Evolutionary conservation across 2,797 vertebrate species (phyloP), one percentile per base, ranked within the genome.

Genomic region (Rachycentron canadum): DNA sequence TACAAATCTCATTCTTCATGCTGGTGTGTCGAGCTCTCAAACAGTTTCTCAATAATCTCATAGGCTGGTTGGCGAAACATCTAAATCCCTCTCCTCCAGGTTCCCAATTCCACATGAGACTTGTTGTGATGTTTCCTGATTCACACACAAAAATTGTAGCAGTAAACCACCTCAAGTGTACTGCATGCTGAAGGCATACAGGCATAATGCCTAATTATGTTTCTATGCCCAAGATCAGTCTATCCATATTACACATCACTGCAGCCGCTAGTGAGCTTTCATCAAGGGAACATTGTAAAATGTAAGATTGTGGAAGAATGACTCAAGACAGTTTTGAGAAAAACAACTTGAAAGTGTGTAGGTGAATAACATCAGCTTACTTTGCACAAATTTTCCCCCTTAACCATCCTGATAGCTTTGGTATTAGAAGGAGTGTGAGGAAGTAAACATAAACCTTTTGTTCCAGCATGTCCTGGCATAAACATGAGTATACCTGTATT

Each of bases 1-100:
- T 89, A 88, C 77, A 90, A 92, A 92, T 92, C 84, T 75, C 65
- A 89, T 91, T 90, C 78, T 90, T 90, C 86, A 89, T 78, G 88
- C 82, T 83, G 73, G 74, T 68, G 73, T 80, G 79, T 80, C 78
- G 82, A 84, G 91, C 83, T 84, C 82, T 89, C 81, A 81, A 41
- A 56, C 87, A 84, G 80, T 82, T 87, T 82, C 81, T 69, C 82
- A 83, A 90, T 91, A 93, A 92, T 91, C 85, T 4, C 72, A 80
- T 56, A 47, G 83, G 61, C 83, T 68, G 86, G 75, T 79, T 71
- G 82, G 82, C 57, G 30, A 87, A 84, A 78, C 58, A 81, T 83
- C 87, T 78, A 87, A 90, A 91, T 91, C 90, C 81, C 62, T 89
- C 69, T 91, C 84, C 87, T 72, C 78, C 86, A 83, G 81, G 83